Evolutionary conservation across 2,797 vertebrate species (phyloP), one percentile per base, ranked within the genome.

Genomic region (Odontamblyopus lacepedii): DNA sequence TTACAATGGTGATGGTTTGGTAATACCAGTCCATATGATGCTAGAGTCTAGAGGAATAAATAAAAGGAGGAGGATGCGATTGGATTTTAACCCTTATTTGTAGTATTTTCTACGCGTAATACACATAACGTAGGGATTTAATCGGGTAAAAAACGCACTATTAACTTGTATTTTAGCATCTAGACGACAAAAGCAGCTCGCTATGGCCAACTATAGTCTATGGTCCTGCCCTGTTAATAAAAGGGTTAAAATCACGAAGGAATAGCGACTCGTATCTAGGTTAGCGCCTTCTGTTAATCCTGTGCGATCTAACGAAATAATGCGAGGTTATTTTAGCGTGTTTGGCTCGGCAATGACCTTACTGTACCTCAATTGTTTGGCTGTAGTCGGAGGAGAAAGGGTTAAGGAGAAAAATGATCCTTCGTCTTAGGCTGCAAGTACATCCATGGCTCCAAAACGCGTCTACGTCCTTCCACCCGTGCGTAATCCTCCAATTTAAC

Each of bases 291-390:
- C 8, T 13, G 29, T 72, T 8, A 0, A 30, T 3, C n/a, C 13
- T 11, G 4, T 1, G 5, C 1, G 29, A 3, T n/a, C 0, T 1
- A 48, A 9, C 27, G 0, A 48, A 71, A 67, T 15, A 50, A 30
- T 8, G 3, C 26, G 2, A 2, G 4, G 41, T 50, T 18, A 18
- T 18, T 18, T 6, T 16, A 7, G 63, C 63, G 18, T 13, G 6
- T 7, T 66, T 18, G 44, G 44, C 1, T 23, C 50, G 13, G 6
- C 59, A 35, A 41, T 56, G 69, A 69, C 76, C 7, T 80, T 82
- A 92, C 93, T 87, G 91, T 93, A 93, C 91, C 91, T 93, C 90
- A 87, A 89, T 90, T 92, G 91, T 91, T 66, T 88, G 76, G 88
- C 85, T 76, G 91, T 84, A 90, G 72, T 88, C 81, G 83, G 91